Evolutionary conservation across 2,888 invertebrate genomes (phyloP).

Genomic region (Trichacis sp.): DNA sequence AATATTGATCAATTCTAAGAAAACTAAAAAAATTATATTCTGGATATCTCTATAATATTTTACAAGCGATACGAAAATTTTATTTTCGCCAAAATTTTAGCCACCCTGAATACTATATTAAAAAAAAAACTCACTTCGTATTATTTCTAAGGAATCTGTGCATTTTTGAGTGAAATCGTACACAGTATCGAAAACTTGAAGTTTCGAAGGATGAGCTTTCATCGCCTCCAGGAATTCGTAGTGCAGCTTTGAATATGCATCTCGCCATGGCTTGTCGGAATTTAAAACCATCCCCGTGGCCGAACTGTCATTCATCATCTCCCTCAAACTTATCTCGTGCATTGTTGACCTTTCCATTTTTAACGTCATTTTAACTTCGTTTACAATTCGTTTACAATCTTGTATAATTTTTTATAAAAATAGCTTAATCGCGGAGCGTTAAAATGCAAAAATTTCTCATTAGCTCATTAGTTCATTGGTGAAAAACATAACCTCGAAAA

Average conservation of each 20-base stretch:
- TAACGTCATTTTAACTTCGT: too few species aligned
- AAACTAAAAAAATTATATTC: neutral
- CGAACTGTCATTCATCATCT: constrained; percentile 63
- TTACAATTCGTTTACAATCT: too few species aligned
- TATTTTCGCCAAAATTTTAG: too few species aligned
- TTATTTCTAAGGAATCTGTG: constrained; percentile 73
- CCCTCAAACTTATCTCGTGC: constrained; percentile 54
- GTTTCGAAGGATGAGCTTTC: constrained; percentile 56
- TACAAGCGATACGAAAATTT: neutral
- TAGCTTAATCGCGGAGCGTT: too few species aligned
- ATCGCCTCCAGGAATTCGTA: constrained; percentile 63
- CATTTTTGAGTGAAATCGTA: constrained; percentile 76
- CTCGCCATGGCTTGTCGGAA: constrained; percentile 60
- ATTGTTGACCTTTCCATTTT: neutral
- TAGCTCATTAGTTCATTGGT: too few species aligned
- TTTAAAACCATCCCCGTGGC: constrained; percentile 62
- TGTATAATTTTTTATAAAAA: too few species aligned
- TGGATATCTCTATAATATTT: too few species aligned
- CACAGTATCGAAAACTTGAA: constrained; percentile 74
- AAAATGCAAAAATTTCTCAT: too few species aligned
- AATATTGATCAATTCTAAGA: too few species aligned
- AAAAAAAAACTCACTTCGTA: constrained; percentile 56
- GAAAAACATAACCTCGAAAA: too few species aligned
- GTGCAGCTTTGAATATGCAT: constrained; percentile 56
- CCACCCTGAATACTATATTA: too few species aligned